These are phyloP conservation scores for Drosophila putrida DNA, from an alignment of 2,888 invertebrate genomes.

Conservation along the genomic window DNA sequence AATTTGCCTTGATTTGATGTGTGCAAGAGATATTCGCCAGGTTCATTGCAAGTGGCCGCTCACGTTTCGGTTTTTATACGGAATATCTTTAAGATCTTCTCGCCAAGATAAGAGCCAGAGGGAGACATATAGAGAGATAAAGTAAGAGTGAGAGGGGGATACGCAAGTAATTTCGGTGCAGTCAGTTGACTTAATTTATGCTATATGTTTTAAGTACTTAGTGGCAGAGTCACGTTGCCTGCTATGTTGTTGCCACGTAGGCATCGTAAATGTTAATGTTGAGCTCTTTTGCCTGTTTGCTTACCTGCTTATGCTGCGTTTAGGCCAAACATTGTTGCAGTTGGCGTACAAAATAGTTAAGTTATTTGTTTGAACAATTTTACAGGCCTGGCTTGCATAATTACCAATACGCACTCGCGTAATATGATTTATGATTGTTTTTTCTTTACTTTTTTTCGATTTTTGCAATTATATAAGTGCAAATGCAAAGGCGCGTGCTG, in stretches of 20 bases:
- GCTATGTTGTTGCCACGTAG: conserved; percentile 47
- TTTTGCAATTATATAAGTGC: conserved; percentile 67
- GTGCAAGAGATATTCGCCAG: conserved; percentile 6
- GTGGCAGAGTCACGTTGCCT: conserved; percentile 55
- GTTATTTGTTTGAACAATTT: conserved; percentile 34
- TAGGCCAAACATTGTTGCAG: conserved; percentile 51
- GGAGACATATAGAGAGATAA: neutral
- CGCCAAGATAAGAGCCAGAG: conserved; percentile 28
- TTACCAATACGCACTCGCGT: conserved; percentile 41
- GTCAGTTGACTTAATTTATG: conserved; percentile 56
- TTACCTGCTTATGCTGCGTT: conserved; percentile 49
- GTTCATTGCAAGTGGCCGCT: conserved; percentile 64
- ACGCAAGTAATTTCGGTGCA: conserved; percentile 49
- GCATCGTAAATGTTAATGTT: conserved; percentile 56
- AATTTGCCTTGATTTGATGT: conserved; percentile 12
- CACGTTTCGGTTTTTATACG: conserved; percentile 57
- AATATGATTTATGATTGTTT: conserved; percentile 42
- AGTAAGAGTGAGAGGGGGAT: neutral
- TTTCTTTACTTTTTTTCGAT: conserved; percentile 17
- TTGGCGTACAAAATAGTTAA: conserved; percentile 26
- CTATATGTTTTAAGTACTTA: conserved; percentile 41
- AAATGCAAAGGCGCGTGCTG: conserved; percentile 67
- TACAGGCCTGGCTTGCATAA: conserved; percentile 54
- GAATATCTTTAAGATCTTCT: conserved; percentile 53
- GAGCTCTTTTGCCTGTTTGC: conserved; percentile 14